A percentile compares a stretch with the other conserved stretches of the same genome.
These are phyloP conservation scores for Isotomurus palustris DNA, from an alignment of 2,888 invertebrate genomes.

Conservation along the genomic window DNA sequence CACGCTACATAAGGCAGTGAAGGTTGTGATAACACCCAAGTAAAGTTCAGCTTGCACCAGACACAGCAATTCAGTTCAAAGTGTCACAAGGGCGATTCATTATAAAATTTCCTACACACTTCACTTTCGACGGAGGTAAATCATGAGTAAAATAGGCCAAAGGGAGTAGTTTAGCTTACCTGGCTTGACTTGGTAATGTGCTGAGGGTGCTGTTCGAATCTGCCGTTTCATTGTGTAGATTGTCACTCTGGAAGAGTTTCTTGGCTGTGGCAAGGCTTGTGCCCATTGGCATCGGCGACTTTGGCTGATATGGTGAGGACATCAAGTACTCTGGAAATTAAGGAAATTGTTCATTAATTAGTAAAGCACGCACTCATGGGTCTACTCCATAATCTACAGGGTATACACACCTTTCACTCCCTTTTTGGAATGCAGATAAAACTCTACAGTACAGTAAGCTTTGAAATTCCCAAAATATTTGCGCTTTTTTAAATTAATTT, in stretches of 20 bases:
- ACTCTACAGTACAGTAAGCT: no score
- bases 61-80: no score
- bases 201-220: slow-evolving; percentile 46
- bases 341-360: background rate
- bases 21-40: background rate
- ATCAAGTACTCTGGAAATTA: slow-evolving; percentile 44
- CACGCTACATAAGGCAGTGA: no score
- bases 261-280: slow-evolving; percentile 46
- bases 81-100: no score
- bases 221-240: slow-evolving; percentile 45
- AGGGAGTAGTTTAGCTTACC: slow-evolving; percentile 32
- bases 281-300: slow-evolving; percentile 44
- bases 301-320: slow-evolving; percentile 47
- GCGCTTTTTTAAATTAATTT: no score
- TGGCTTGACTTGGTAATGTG: slow-evolving; percentile 46
- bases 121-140: no score
- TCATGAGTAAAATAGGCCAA: no score
- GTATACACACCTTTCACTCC: background rate
- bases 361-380: background rate
- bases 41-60: no score
- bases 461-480: no score
- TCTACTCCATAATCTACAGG: background rate
- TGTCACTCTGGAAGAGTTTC: slow-evolving; percentile 47
- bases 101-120: no score
- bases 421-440: no score